phyloP scores from a whole-genome alignment of 2,888 invertebrate species.

The Philhelius pedissequus region DNA sequence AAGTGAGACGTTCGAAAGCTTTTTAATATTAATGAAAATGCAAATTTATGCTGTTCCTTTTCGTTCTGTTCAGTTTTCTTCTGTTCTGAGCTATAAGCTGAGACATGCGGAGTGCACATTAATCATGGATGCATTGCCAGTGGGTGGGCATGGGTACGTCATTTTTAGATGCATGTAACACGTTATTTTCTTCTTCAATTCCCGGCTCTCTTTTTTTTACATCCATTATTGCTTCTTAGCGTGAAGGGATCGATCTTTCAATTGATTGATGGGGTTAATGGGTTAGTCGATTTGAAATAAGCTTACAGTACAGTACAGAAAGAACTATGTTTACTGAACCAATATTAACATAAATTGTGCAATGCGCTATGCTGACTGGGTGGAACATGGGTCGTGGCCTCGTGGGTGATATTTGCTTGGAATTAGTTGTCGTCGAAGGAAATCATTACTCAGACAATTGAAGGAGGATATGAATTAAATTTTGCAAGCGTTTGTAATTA shows the following conservation, averaged over 20 bases:
- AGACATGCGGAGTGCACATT: constrained; percentile 2
- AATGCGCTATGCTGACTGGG: not conserved
- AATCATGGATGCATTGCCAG: constrained; percentile 26
- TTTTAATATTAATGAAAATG: not conserved
- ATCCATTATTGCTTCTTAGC: not conserved
- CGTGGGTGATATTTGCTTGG: no score
- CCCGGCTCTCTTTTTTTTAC: not conserved
- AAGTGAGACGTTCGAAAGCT: not conserved
- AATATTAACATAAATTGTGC: not conserved
- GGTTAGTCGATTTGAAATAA: constrained; percentile 9
- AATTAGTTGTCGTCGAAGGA: not conserved
- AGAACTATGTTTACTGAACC: not conserved
- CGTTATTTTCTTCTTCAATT: not conserved
- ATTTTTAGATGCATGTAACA: not conserved
- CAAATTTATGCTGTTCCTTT: not conserved
- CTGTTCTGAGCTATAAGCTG: not conserved
- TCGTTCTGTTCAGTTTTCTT: not conserved
- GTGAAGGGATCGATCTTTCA: not conserved
- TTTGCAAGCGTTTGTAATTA: not conserved
- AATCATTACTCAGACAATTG: not conserved
- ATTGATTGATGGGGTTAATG: constrained; percentile 42
- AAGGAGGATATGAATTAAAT: not conserved
- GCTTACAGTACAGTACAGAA: not conserved
- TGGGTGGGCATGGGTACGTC: not conserved
- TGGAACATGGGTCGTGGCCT: no score